Conservation (phyloP, 1,140 invertebrate species). For the Pomacea maculata region DNA sequence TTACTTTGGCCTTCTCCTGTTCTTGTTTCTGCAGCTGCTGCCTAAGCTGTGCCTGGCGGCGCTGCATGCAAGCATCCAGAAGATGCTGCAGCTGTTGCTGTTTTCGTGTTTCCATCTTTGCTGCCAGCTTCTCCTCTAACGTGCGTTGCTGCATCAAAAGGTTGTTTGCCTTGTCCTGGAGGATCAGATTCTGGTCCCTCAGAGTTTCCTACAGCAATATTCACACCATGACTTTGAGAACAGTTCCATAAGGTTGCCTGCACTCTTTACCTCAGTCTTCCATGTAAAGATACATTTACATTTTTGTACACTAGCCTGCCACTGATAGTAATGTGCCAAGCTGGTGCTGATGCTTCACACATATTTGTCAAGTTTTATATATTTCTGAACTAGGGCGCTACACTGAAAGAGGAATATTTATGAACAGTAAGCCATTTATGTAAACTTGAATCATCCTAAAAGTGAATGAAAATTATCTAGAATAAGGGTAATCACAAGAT, state of each 20-base stretch:
- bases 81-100: slow-evolving; percentile 45
- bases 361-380: no score
- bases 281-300: background rate
- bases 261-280: no score
- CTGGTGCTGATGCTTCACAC: no score
- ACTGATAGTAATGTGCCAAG: no score
- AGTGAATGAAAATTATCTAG: no score
- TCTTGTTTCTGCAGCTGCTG: slow-evolving; percentile 53
- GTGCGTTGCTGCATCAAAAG: slow-evolving; percentile 47
- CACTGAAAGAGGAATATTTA: no score
- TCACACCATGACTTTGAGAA: background rate
- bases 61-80: slow-evolving; percentile 41
- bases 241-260: no score
- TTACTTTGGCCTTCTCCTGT: slow-evolving; percentile 53
- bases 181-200: slow-evolving; percentile 45
- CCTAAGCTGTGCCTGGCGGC: slow-evolving; percentile 38
- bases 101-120: slow-evolving; percentile 35
- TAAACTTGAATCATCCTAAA: no score
- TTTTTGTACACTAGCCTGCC: background rate
- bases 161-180: slow-evolving; percentile 39
- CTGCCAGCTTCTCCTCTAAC: slow-evolving; percentile 37
- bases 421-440: no score
- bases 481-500: no score
- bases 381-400: no score
- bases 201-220: slow-evolving; percentile 42